phyloP scores from a whole-genome alignment of 2,888 invertebrate genomes.

The Lasioglossum malachurum region DNA sequence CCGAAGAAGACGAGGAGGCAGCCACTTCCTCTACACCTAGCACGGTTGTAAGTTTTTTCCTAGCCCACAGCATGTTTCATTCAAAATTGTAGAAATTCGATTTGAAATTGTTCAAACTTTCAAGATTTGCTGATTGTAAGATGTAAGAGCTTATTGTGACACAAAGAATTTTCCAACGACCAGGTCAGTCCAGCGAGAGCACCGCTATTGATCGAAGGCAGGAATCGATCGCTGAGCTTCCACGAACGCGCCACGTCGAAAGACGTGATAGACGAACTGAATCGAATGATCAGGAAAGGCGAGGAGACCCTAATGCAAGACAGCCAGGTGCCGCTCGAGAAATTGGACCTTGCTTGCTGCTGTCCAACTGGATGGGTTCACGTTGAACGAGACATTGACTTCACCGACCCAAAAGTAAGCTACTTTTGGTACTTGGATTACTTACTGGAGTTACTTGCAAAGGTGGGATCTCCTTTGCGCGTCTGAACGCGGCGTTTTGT shows the following conservation, averaged over 20 bases:
- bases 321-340: constrained; percentile 79
- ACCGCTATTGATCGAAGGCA: constrained; percentile 78
- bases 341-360: constrained; percentile 88
- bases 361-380: constrained; percentile 93
- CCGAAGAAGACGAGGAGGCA: constrained; percentile 88
- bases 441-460: too few species aligned
- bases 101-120: neutral
- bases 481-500: too few species aligned
- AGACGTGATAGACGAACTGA: constrained; percentile 91
- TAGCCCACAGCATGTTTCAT: neutral
- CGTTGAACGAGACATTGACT: constrained; percentile 91
- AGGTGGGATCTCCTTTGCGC: too few species aligned
- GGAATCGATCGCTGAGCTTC: constrained; percentile 88
- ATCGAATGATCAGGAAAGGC: constrained; percentile 88
- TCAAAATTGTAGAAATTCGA: neutral
- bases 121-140: neutral
- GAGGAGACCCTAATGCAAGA: constrained; percentile 84
- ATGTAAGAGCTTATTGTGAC: neutral
- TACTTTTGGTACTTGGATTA: too few species aligned
- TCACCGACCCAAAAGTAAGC: constrained; percentile 91
- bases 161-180: neutral
- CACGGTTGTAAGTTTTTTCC: constrained; percentile 87
- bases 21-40: constrained; percentile 90
- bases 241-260: constrained; percentile 91
- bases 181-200: constrained; percentile 81